Base-by-base conservation (phyloP, 2,113 vertebrate species). In the Anolis carolinensis region DNA sequence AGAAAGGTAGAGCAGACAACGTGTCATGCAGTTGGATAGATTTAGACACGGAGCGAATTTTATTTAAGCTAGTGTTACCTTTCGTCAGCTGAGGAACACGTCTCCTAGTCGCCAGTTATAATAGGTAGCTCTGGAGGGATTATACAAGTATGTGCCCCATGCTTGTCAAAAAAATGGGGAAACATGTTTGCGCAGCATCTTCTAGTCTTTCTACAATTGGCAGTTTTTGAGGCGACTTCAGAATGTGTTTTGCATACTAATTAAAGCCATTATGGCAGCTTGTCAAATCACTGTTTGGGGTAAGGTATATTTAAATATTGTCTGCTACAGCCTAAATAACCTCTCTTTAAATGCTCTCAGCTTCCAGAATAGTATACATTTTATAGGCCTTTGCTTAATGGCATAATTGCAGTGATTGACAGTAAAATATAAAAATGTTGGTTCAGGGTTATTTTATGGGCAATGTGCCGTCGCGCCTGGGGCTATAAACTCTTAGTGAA, bases 361-460 rank as follows among this genome's bases (percentile, higher is more conserved):
- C 88, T 86, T 91, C 44, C 82, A 85, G 87, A 81, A 91, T 81
- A 65, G 80, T 92, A 83, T 89, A 25, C 82, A 73, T 62, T 91
- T 94, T 88, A 88, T 90, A 88, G 84, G 77, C 9, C 70, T 88
- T 91, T n/a, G 90, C 91, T 68, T 92, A 92, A 91, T 89, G 82
- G 71, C 25, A 89, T 91, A 93, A 79, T 87, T 86, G 70, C 77
- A 63, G 78, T 84, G 92, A 89, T 14, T 92, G 92, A 90, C 86
- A 87, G 80, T 89, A 91, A 36, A 92, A 87, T 88, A 91, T 81
- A 89, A 77, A 92, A 71, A 78, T 14, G 88, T 84, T 71, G 81
- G 62, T 52, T 55, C 79, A 70, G 92, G 36, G 73, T 85, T 80
- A 62, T 88, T 72, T 86, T 32, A 72, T 20, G 21, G 23, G 13